A percentile compares a stretch with the other conserved stretches of the same genome.
Conservation (phyloP, 2,797 vertebrate genomes). For the Rhabdomys pumilio region DNA sequence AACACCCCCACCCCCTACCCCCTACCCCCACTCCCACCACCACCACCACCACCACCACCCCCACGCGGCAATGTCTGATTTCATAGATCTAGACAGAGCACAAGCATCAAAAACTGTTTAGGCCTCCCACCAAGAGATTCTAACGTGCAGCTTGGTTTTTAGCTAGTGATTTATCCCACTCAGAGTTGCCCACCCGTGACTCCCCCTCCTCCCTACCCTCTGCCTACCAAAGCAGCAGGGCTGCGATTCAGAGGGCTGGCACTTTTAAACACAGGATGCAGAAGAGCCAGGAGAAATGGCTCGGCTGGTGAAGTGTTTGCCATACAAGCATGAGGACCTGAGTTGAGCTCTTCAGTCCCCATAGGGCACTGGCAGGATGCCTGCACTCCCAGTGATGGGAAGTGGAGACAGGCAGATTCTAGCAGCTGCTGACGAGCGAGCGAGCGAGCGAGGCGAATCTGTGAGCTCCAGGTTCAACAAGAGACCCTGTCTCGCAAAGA, state of each 20-base stretch:
- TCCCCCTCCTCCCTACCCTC: neutral
- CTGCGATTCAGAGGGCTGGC: neutral
- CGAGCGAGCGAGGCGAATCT: neutral
- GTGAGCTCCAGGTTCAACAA: neutral
- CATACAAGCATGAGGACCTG: neutral
- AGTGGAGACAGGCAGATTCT: neutral
- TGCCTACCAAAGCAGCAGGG: neutral
- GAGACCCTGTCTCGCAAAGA: neutral
- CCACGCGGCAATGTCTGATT: neutral
- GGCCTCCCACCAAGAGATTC: neutral
- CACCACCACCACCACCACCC: too few species aligned
- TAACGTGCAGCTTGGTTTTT: neutral
- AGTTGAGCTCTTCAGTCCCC: neutral
- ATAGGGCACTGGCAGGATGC: neutral
- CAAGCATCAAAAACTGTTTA: neutral
- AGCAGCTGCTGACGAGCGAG: neutral
- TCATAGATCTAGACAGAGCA: neutral
- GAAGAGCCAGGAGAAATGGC: neutral
- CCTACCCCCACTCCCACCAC: too few species aligned
- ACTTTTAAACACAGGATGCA: neutral
- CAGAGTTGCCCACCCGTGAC: too few species aligned
- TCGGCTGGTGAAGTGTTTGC: neutral
- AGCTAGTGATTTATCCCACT: neutral
- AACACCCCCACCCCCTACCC: neutral
- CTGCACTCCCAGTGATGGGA: neutral